Evolutionary conservation across 2,113 vertebrate species (phyloP), one percentile per base, ranked within the genome.

Genomic region (Theristicus caerulescens): DNA sequence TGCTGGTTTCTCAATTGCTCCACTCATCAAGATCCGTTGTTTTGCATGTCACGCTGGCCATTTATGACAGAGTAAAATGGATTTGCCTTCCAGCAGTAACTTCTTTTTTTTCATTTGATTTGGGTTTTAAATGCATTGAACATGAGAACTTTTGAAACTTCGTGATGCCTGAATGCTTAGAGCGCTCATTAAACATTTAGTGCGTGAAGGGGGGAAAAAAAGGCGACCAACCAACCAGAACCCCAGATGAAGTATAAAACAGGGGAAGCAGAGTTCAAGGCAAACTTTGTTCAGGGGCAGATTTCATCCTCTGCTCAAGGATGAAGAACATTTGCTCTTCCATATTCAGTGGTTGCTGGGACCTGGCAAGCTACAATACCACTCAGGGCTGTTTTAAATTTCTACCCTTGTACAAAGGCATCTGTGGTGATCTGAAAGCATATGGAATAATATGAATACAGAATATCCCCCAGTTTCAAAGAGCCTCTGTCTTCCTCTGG

Each of bases 131-230:
- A 90, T 11, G 64, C 76, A 26, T 11, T 5, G 19, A 86, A 70
- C 59, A 69, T 1, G 11, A 93, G 76, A 93, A 88, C 85, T 96
- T 81, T 34, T 17, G 62, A 66, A 94, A 88, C 88, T 88, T 95
- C 71, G 38, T 7, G 82, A 85, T 52, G 94, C 96, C 77, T 77
- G 67, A 94, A 82, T 26, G 88, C 90, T 93, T 79, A 38, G 47
- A 95, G 90, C 76, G 51, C 71, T 64, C 88, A 88, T 92, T 74
- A 95, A 92, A 96, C 15, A 92, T 90, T 93, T 62, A 88, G 40
- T 64, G 42, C 0, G 9, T 12, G 62, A 55, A 52, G 25, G 8
- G 12, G 7, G 25, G 5, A 0, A 2, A 14, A 18, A 14, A 6
- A 38, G 38, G 49, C 59, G 67, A 73, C 51, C 67, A 91, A 24